Conservation (phyloP, 2,113 vertebrate species). For the Mirounga angustirostris region DNA sequence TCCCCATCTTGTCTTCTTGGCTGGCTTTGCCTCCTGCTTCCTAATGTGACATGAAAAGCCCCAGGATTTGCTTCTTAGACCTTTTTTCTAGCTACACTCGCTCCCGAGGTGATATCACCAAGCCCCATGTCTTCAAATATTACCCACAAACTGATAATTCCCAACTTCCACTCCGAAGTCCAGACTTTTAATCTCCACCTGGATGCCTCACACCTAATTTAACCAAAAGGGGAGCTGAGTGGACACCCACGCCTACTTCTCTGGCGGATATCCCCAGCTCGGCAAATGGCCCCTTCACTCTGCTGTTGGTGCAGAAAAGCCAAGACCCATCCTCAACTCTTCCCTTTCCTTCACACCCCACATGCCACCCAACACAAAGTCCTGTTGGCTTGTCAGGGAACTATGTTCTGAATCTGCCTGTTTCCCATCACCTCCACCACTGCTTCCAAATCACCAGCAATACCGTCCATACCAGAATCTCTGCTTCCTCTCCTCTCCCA, state of each 20-base stretch:
- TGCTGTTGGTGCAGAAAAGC: background rate
- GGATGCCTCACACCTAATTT: background rate
- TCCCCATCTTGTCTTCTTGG: background rate
- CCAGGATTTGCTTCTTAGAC: background rate
- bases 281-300: background rate
- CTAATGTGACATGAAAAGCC: background rate
- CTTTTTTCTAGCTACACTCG: too few relatives aligned
- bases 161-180: too few relatives aligned
- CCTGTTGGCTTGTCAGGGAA: background rate
- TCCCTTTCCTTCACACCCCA: too few relatives aligned
- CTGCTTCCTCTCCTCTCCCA: background rate
- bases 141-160: background rate
- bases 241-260: background rate
- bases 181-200: background rate
- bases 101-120: background rate
- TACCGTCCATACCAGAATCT: background rate
- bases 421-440: background rate
- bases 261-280: background rate
- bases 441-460: background rate
- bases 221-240: background rate
- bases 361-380: background rate
- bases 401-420: background rate
- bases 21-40: background rate
- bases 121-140: background rate
- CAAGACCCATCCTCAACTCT: background rate